A percentile compares a stretch with the other conserved stretches of the same genome.
phyloP scores from a whole-genome alignment of 2,113 vertebrate genomes.

The Sander lucioperca region DNA sequence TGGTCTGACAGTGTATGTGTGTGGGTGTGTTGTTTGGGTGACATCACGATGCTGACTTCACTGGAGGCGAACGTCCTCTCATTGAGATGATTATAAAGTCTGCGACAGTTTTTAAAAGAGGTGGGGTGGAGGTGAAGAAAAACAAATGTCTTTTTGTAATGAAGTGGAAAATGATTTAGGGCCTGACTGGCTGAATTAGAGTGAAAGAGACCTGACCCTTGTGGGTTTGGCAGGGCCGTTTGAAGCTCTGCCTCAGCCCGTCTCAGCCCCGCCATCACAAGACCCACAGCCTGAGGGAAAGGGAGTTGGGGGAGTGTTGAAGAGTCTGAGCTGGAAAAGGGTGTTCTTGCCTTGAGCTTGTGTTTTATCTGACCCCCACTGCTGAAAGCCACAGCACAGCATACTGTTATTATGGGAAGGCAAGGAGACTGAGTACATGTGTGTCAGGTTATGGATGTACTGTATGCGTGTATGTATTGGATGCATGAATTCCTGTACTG shows the following conservation, averaged over 20 bases:
- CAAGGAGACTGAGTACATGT: constrained; percentile 33
- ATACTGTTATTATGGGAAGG: constrained; percentile 56
- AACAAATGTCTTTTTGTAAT: constrained; percentile 72
- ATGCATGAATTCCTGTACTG: constrained; percentile 11
- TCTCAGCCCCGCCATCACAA: constrained; percentile 58
- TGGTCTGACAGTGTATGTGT: constrained; percentile 16
- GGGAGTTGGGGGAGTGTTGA: constrained; percentile 26
- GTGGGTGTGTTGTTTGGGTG: constrained; percentile 20
- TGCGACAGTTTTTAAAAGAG: constrained; percentile 24
- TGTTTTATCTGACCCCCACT: constrained; percentile 69
- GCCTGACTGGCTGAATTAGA: constrained; percentile 63
- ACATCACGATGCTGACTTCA: constrained; percentile 59
- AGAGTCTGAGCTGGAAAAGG: constrained; percentile 37
- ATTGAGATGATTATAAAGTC: constrained; percentile 69
- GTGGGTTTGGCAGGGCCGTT: constrained; percentile 66
- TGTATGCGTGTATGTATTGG: constrained; percentile 14
- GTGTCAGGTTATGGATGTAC: constrained; percentile 36
- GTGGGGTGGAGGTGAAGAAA: constrained; percentile 64
- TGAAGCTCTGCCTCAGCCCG: constrained; percentile 68
- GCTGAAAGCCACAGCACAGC: constrained; percentile 65
- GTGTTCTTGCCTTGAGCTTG: constrained; percentile 11
- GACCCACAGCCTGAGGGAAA: constrained; percentile 45
- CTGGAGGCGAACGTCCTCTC: constrained; percentile 59
- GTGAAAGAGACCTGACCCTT: constrained; percentile 69
- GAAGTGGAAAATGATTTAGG: constrained; percentile 78